A percentile compares a stretch with the other conserved stretches of the same genome.
phyloP scores from a whole-genome alignment of 2,113 vertebrate genomes.

The Agelaius phoeniceus region DNA sequence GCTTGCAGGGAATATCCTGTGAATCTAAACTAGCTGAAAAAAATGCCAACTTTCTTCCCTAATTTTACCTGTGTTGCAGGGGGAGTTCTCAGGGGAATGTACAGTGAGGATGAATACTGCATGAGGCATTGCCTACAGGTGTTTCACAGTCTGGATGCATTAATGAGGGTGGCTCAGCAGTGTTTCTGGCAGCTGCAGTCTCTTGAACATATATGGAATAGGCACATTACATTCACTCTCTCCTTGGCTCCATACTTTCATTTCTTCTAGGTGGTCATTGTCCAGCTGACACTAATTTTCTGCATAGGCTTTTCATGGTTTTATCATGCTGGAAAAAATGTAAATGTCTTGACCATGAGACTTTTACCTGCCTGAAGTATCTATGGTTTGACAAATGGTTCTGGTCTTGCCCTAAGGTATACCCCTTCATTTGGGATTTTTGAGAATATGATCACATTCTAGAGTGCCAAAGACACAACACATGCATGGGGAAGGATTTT shows the following conservation, averaged over 20 bases:
- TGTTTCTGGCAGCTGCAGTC: background rate
- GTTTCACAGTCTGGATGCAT: background rate
- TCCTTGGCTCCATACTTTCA: background rate
- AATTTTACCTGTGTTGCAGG: background rate
- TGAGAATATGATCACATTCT: background rate
- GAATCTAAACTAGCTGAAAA: constrained; percentile 38
- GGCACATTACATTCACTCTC: background rate
- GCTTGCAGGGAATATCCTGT: background rate
- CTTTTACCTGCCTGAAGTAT: background rate
- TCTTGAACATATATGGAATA: background rate
- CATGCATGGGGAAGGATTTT: background rate
- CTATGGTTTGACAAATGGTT: background rate
- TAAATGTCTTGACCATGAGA: background rate
- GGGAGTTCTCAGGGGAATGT: background rate
- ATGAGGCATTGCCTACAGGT: background rate
- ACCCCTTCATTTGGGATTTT: background rate
- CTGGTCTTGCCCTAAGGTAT: background rate
- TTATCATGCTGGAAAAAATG: background rate
- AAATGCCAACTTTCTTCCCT: background rate
- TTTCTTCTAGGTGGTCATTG: background rate
- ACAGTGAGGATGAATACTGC: background rate
- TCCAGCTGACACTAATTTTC: background rate
- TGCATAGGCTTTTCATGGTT: background rate
- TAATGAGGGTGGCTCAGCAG: background rate
- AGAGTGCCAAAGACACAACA: background rate